These are phyloP conservation scores for Crotophaga sulcirostris DNA, from an alignment of 2,113 vertebrate species.

Conservation along the genomic window DNA sequence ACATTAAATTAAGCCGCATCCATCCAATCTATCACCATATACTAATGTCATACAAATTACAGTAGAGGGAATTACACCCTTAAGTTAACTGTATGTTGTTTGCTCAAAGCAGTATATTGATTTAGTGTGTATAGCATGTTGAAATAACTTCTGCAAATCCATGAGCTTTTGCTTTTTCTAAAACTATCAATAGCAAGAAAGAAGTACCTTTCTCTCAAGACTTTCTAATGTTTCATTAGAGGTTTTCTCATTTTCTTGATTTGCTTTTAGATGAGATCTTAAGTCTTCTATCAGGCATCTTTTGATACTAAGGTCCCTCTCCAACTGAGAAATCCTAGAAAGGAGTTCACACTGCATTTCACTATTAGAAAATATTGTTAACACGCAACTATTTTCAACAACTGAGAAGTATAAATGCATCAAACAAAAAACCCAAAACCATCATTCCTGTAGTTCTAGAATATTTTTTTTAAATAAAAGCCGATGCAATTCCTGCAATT, in stretches of 20 bases:
- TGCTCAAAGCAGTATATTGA: constrained; percentile 41
- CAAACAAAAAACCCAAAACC: background rate
- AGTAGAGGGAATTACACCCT: background rate
- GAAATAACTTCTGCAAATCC: background rate
- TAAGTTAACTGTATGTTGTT: constrained; percentile 1
- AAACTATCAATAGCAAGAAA: background rate
- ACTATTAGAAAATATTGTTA: constrained; percentile 20
- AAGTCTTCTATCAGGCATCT: constrained; percentile 88
- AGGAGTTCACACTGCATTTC: background rate
- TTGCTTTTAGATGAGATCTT: constrained; percentile 83
- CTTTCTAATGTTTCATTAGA: constrained; percentile 79
- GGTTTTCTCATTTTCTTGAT: constrained; percentile 85
- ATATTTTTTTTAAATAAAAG: background rate
- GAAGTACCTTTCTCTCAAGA: constrained; percentile 87
- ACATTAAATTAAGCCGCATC: constrained; percentile 3
- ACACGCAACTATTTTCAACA: background rate
- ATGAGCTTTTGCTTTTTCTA: background rate
- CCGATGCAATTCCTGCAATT: background rate
- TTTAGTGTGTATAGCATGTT: background rate
- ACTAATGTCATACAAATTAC: constrained; percentile 26
- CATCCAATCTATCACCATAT: constrained; percentile 2
- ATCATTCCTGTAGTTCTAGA: background rate
- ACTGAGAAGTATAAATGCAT: background rate
- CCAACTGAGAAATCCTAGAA: constrained; percentile 78
- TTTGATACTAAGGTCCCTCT: constrained; percentile 89